Evolutionary conservation across 2,888 invertebrate species (phyloP).

Genomic region (Drosophila fungiperda): DNA sequence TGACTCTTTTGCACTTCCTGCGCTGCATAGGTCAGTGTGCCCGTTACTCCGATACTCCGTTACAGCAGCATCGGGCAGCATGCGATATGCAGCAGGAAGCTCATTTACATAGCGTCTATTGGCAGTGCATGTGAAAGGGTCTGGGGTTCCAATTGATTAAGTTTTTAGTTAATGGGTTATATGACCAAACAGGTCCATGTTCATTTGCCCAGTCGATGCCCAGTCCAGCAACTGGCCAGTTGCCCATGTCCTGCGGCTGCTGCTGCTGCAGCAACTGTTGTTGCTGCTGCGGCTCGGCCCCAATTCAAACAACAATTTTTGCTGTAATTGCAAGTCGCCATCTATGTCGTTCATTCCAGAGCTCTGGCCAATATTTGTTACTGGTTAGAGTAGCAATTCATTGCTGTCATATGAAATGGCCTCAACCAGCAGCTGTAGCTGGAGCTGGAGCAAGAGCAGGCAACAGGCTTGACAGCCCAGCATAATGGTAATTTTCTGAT

Average conservation of each 20-base stretch:
- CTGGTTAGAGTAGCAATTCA: conserved; percentile 74
- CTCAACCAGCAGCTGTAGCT: conserved; percentile 4
- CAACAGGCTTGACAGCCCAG: conserved; percentile 43
- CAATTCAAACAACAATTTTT: conserved; percentile 71
- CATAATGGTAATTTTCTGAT: conserved; percentile 79
- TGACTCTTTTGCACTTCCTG: conserved; percentile 16
- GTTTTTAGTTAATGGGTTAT: conserved; percentile 83
- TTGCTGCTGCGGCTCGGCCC: conserved; percentile 5
- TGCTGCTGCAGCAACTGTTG: background rate
- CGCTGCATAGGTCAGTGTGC: conserved; percentile 14
- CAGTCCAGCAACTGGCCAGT: conserved; percentile 21
- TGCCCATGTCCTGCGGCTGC: conserved; percentile 58
- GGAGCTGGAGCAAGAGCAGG: background rate
- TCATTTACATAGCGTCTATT: conserved; percentile 44
- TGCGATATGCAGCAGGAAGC: background rate
- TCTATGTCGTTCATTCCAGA: conserved; percentile 53
- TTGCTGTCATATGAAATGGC: conserved; percentile 65
- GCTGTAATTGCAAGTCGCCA: conserved; percentile 77
- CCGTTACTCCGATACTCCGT: conserved; percentile 13
- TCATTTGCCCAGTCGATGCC: conserved; percentile 19
- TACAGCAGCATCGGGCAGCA: background rate
- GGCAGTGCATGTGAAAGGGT: conserved; percentile 53
- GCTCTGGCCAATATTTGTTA: conserved; percentile 68
- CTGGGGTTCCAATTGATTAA: conserved; percentile 83
- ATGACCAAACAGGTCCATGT: conserved; percentile 49